Evolutionary conservation across 2,888 invertebrate genomes (phyloP).

Genomic region (Pseudanteris insignis): DNA sequence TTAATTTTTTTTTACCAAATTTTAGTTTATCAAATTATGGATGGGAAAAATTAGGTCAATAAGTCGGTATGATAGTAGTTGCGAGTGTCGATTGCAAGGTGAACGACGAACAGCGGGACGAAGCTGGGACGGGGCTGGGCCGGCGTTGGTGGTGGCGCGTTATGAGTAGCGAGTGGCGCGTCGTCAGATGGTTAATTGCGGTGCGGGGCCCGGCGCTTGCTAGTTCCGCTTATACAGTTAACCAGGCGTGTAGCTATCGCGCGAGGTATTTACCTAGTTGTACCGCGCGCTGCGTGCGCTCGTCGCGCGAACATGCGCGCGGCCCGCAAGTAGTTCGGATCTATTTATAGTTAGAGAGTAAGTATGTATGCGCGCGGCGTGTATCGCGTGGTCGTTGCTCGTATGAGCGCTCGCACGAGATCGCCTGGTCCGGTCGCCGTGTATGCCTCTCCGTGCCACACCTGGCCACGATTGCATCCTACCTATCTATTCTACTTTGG

Average conservation of each 20-base stretch:
- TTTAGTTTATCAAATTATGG: no score
- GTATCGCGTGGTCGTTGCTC: conserved; percentile 43
- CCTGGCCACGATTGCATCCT: conserved; percentile 61
- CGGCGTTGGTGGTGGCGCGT: conserved; percentile 38
- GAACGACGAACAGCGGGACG: no score
- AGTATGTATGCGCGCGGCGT: conserved; percentile 36
- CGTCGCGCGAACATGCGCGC: no score
- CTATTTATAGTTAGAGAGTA: conserved; percentile 59
- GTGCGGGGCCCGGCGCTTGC: conserved; percentile 49
- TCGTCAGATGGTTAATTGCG: conserved; percentile 61
- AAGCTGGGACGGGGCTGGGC: no score
- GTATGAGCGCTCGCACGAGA: conserved; percentile 36
- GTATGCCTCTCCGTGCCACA: conserved; percentile 58
- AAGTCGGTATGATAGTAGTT: no score
- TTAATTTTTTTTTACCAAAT: no score
- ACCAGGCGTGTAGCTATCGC: conserved; percentile 48
- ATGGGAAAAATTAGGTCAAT: no score
- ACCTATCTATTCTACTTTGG: conserved; percentile 55
- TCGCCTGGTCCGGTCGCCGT: conserved; percentile 39
- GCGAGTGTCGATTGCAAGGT: no score
- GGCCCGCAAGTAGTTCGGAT: conserved; percentile 59
- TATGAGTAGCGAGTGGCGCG: no score
- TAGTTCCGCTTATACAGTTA: conserved; percentile 56
- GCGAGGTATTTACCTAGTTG: conserved; percentile 41
- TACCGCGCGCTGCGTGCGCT: conserved; percentile 44